phyloP scores from a whole-genome alignment of 1,140 invertebrate species.

The Achatina immaculata region DNA sequence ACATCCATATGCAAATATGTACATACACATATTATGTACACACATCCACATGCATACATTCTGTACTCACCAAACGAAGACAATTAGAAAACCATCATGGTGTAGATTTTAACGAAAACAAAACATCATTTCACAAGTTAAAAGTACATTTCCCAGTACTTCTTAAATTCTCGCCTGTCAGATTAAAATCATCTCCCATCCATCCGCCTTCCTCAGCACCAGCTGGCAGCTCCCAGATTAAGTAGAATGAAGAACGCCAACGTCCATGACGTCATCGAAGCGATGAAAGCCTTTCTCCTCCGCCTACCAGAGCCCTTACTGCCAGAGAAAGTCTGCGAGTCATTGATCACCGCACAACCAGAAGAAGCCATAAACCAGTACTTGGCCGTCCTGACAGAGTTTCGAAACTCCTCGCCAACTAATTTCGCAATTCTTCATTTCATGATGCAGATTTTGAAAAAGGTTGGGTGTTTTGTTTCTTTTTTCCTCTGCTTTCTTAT shows the following conservation, averaged over 20 bases:
- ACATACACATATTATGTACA: no score
- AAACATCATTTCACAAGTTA: no score
- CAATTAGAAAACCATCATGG: no score
- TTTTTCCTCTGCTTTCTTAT: no score
- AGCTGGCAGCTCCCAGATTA: not conserved
- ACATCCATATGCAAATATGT: no score
- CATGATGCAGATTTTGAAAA: conserved; percentile 14
- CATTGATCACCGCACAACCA: not conserved
- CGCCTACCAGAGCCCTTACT: conserved; percentile 22
- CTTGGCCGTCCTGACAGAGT: not conserved
- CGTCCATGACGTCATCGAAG: conserved; percentile 31
- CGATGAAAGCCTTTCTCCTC: conserved; percentile 20
- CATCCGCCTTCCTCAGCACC: not conserved
- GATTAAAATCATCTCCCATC: no score
- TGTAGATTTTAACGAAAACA: no score
- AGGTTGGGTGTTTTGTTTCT: not conserved
- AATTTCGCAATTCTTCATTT: conserved; percentile 29
- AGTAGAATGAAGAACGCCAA: not conserved
- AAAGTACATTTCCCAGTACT: no score
- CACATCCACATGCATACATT: no score
- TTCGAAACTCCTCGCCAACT: not conserved
- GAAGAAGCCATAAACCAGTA: not conserved
- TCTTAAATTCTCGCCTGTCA: no score
- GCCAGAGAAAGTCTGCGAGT: conserved; percentile 27
- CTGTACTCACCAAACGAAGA: no score